Percentiles rank a stretch among this genome's conserved stretches.
Conservation (phyloP, 2,797 vertebrate species). For the Mormyrops boulengeri region DNA sequence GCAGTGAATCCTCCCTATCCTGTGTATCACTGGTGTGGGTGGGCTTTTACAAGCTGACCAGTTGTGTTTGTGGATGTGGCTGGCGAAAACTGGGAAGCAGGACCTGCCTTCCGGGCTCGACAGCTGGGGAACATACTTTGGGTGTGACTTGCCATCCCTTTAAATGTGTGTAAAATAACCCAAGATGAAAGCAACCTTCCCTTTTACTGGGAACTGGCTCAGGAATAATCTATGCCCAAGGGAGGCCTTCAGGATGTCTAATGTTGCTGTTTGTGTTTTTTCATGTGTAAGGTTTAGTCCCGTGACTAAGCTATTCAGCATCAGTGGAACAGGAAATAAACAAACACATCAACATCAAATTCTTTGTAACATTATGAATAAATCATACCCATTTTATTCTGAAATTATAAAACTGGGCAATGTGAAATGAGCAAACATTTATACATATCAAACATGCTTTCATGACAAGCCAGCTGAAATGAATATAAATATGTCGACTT, state of each 20-base stretch:
- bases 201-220: not conserved
- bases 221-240: not conserved
- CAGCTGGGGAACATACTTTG: not conserved
- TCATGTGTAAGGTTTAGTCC: not conserved
- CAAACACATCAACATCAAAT: not conserved
- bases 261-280: not conserved
- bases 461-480: not conserved
- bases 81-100: not conserved
- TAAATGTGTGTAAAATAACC: not conserved
- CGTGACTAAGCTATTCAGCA: not conserved
- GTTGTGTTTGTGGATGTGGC: not conserved
- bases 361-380: not conserved
- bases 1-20: not conserved
- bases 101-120: not conserved
- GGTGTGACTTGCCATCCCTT: not conserved
- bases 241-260: not conserved
- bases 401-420: not conserved
- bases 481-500: not conserved
- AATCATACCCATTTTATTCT: not conserved
- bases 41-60: not conserved
- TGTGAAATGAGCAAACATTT: not conserved
- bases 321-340: slow-evolving; percentile 6
- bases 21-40: not conserved
- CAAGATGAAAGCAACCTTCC: not conserved
- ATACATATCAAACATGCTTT: not conserved